Conservation (phyloP, 2,888 invertebrate species). For the Teinopalpus imperialis region DNA sequence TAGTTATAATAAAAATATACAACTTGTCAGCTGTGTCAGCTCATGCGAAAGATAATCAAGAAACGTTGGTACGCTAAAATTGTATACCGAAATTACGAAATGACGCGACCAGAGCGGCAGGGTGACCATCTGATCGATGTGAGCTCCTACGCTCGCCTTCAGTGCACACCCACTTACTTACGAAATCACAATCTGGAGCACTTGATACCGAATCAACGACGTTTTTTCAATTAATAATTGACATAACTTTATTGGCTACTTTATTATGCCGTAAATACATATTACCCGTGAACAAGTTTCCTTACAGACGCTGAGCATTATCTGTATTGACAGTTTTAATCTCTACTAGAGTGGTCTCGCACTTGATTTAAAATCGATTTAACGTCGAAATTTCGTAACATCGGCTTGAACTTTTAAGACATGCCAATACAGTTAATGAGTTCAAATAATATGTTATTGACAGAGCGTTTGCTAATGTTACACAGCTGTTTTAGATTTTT, state of each 20-base stretch:
- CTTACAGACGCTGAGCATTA: slow-evolving; percentile 26
- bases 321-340: slow-evolving; percentile 24
- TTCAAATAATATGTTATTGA: no score
- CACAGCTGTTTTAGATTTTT: no score
- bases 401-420: no score
- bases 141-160: slow-evolving; percentile 65
- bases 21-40: slow-evolving; percentile 22
- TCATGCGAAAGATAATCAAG: slow-evolving; percentile 34
- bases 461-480: no score
- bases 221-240: slow-evolving; percentile 60
- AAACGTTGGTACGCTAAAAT: slow-evolving; percentile 54
- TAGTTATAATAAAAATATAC: slow-evolving; percentile 25
- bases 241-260: slow-evolving; percentile 47
- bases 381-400: slow-evolving; percentile 9
- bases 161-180: slow-evolving; percentile 65
- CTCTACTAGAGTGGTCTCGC: slow-evolving; percentile 13
- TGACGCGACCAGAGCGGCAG: slow-evolving; percentile 41
- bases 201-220: slow-evolving; percentile 51
- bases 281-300: slow-evolving; percentile 30
- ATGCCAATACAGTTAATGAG: background rate
- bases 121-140: slow-evolving; percentile 64
- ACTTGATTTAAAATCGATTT: slow-evolving; percentile 15
- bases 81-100: slow-evolving; percentile 51
- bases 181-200: slow-evolving; percentile 72
- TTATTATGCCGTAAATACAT: slow-evolving; percentile 33